phyloP scores from a whole-genome alignment of 37 sponge, comb jelly and placozoan genomes.

The Spongilla lacustris region DNA sequence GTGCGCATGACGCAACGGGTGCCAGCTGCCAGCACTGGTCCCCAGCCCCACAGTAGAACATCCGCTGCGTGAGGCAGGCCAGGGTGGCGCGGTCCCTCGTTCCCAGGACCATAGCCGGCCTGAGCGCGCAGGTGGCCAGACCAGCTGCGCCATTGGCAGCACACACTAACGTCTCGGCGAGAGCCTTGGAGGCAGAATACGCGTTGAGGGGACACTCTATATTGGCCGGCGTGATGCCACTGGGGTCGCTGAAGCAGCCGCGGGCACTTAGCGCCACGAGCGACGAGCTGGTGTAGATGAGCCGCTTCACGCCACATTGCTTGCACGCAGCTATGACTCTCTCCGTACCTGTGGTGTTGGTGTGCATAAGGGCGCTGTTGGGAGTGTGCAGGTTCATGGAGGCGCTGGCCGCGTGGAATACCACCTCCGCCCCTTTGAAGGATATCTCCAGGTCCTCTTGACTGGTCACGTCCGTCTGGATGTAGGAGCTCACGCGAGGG shows the following conservation, averaged over 20 bases:
- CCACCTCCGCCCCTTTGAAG: slow-evolving; percentile 28
- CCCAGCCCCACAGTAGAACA: neutral
- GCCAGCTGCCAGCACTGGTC: neutral
- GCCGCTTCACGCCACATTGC: slow-evolving; percentile 41
- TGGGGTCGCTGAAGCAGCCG: neutral
- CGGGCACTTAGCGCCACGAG: slow-evolving; percentile 22
- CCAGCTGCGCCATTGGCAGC: slow-evolving; percentile 32
- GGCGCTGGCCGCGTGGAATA: slow-evolving; percentile 55
- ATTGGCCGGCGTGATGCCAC: slow-evolving; percentile 35
- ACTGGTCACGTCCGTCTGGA: slow-evolving; percentile 39
- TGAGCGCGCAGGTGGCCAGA: slow-evolving; percentile 43
- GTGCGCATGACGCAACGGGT: slow-evolving; percentile 14
- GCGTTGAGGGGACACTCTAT: slow-evolving; percentile 17
- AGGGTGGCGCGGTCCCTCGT: neutral
- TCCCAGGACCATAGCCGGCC: slow-evolving; percentile 11
- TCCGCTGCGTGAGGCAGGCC: neutral
- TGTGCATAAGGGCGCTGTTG: neutral
- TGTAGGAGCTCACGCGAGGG: slow-evolving; percentile 45
- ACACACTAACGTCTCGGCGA: slow-evolving; percentile 40
- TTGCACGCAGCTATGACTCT: slow-evolving; percentile 42
- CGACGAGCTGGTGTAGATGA: slow-evolving; percentile 56
- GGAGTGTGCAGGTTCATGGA: neutral
- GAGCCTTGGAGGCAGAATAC: slow-evolving; percentile 26
- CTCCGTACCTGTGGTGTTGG: slow-evolving; percentile 42
- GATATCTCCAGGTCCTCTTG: slow-evolving; percentile 37